Conservation (phyloP, 37 sponge, comb jelly and placozoan species). For the Ianthella basta region DNA sequence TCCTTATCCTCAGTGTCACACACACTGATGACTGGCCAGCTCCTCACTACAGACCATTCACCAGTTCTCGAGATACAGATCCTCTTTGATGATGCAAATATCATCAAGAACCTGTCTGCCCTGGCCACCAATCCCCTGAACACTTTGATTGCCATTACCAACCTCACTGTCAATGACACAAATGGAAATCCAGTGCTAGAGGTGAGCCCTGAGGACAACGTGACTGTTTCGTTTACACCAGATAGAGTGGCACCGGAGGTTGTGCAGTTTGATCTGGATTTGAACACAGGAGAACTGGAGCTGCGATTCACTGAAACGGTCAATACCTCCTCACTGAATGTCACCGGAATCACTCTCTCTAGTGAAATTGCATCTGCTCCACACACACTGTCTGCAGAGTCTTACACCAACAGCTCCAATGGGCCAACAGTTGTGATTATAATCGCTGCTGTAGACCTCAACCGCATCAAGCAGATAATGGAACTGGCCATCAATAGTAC, state of each 20-base stretch:
- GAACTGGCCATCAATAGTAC: conserved; percentile 58
- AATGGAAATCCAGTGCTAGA: conserved; percentile 66
- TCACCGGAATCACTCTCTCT: conserved; percentile 68
- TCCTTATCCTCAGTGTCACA: conserved; percentile 36
- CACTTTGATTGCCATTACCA: conserved; percentile 67
- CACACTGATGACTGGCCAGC: conserved; percentile 57
- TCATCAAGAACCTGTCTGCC: conserved; percentile 66
- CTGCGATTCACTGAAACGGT: conserved; percentile 86
- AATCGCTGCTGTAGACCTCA: conserved; percentile 77
- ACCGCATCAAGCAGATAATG: conserved; percentile 75
- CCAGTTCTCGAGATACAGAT: conserved; percentile 57
- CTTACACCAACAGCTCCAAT: conserved; percentile 44
- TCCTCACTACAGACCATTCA: conserved; percentile 41
- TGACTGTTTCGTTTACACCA: conserved; percentile 42
- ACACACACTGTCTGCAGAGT: conserved; percentile 53
- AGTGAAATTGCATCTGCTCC: conserved; percentile 10
- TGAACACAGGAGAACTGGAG: conserved; percentile 61
- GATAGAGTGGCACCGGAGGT: conserved; percentile 62
- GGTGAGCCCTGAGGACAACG: conserved; percentile 24
- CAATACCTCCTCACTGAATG: conserved; percentile 62
- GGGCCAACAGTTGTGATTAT: conserved; percentile 67
- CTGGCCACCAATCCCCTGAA: conserved; percentile 58
- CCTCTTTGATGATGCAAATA: conserved; percentile 76
- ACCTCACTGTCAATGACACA: conserved; percentile 70
- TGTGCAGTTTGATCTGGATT: conserved; percentile 69